phyloP scores from a whole-genome alignment of 2,888 invertebrate genomes.

The Diplazon laetatorius region DNA sequence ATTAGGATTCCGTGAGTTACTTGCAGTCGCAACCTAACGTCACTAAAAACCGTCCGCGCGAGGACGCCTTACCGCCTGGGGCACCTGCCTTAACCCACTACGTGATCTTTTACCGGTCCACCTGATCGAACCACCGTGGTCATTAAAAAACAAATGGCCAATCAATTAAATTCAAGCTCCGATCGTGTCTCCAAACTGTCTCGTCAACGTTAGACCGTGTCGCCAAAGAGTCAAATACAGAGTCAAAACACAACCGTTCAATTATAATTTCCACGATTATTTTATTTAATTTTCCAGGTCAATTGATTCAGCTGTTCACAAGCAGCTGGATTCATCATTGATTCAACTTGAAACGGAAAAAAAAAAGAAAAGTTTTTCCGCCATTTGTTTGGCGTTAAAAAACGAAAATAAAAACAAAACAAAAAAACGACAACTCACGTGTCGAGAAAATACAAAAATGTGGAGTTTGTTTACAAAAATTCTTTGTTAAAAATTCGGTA shows the following conservation, averaged over 20 bases:
- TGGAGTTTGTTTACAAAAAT: neutral
- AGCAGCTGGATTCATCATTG: constrained; percentile 35
- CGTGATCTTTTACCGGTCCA: neutral
- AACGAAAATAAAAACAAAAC: constrained; percentile 4
- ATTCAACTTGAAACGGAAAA: constrained; percentile 13
- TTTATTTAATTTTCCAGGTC: constrained; percentile 72
- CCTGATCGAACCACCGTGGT: constrained; percentile 5
- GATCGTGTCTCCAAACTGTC: neutral
- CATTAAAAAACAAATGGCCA: constrained; percentile 4
- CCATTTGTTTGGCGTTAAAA: neutral
- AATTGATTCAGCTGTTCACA: constrained; percentile 41
- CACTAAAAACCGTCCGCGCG: constrained; percentile 1
- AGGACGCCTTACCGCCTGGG: constrained; percentile 4
- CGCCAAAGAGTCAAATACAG: constrained; percentile 45
- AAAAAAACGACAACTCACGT: neutral
- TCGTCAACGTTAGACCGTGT: constrained; percentile 52
- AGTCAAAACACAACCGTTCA: constrained; percentile 15
- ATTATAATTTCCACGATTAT: constrained; percentile 49
- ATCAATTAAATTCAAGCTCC: neutral
- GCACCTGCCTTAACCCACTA: neutral
- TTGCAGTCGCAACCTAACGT: neutral
- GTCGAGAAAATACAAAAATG: too few relatives aligned
- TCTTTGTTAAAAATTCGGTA: neutral
- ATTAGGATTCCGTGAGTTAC: constrained; percentile 16
- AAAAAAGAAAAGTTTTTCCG: neutral